phyloP scores from a whole-genome alignment of 2,888 invertebrate genomes.

The Eubasilissa splendida region DNA sequence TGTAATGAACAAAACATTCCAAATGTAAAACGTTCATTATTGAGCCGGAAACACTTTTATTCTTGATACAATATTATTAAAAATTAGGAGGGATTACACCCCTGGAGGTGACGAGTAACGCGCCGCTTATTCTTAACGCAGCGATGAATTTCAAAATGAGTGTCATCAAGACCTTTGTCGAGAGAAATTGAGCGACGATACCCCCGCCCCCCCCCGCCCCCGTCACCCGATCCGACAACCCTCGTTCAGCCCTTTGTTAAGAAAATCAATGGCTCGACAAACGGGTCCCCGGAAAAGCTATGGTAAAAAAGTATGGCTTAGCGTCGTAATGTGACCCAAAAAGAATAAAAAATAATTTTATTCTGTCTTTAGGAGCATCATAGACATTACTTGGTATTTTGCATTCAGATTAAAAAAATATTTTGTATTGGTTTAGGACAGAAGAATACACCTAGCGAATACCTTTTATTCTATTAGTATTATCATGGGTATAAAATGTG shows the following conservation, averaged over 20 bases:
- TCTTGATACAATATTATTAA: too few relatives aligned
- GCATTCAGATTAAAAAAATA: too few relatives aligned
- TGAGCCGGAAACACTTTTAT: too few relatives aligned
- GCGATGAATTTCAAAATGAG: slow-evolving; percentile 59
- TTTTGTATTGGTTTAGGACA: too few relatives aligned
- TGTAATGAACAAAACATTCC: too few relatives aligned
- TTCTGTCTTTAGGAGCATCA: too few relatives aligned
- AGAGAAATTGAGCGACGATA: slow-evolving; percentile 59
- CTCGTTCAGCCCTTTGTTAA: slow-evolving; percentile 55
- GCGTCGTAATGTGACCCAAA: neutral
- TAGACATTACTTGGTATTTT: too few relatives aligned
- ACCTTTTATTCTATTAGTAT: too few relatives aligned
- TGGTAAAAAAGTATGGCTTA: neutral
- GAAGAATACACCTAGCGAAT: too few relatives aligned
- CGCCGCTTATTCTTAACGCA: slow-evolving; percentile 56
- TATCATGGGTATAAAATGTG: too few relatives aligned
- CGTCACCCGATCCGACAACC: slow-evolving; percentile 21
- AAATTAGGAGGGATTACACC: neutral
- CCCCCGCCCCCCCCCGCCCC: slow-evolving; percentile 28
- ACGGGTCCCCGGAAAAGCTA: slow-evolving; percentile 38
- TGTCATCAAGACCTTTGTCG: slow-evolving; percentile 57
- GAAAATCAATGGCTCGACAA: slow-evolving; percentile 58
- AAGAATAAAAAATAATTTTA: too few relatives aligned
- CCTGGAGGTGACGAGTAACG: slow-evolving; percentile 26
- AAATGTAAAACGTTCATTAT: too few relatives aligned